Evolutionary conservation across 2,797 vertebrate species (phyloP).

Genomic region (Heliangelus exortis): DNA sequence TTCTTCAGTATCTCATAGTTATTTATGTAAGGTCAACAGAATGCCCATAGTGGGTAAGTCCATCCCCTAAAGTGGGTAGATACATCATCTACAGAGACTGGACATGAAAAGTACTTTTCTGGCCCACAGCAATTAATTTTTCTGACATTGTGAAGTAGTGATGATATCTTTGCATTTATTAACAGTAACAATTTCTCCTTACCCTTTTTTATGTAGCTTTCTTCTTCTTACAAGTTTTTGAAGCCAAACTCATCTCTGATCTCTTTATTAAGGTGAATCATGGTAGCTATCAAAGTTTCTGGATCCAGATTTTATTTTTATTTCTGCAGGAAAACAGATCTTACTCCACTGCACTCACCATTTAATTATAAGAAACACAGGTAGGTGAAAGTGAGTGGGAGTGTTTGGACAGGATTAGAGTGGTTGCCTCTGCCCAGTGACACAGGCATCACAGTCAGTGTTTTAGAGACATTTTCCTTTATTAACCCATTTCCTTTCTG

Average conservation of each 20-base stretch:
- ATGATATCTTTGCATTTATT: neutral
- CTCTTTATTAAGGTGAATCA: neutral
- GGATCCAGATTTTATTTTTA: neutral
- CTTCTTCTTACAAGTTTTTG: neutral
- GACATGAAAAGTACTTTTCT: neutral
- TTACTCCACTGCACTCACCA: neutral
- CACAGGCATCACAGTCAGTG: neutral
- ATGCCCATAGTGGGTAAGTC: neutral
- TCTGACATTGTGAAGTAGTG: neutral
- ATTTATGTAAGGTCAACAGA: neutral
- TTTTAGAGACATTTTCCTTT: neutral
- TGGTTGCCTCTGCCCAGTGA: neutral
- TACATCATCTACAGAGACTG: neutral
- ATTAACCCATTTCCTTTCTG: neutral
- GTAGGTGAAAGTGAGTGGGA: neutral
- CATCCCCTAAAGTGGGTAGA: neutral
- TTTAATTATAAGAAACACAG: neutral
- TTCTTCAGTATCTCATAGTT: neutral
- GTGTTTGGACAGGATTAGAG: neutral
- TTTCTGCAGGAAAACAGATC: neutral
- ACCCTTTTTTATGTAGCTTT: neutral
- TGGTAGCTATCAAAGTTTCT: neutral
- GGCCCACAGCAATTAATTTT: neutral
- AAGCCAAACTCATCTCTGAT: neutral
- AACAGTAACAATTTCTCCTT: neutral